Conservation (phyloP, 2,888 invertebrate species). For the Eremobia ochroleuca region DNA sequence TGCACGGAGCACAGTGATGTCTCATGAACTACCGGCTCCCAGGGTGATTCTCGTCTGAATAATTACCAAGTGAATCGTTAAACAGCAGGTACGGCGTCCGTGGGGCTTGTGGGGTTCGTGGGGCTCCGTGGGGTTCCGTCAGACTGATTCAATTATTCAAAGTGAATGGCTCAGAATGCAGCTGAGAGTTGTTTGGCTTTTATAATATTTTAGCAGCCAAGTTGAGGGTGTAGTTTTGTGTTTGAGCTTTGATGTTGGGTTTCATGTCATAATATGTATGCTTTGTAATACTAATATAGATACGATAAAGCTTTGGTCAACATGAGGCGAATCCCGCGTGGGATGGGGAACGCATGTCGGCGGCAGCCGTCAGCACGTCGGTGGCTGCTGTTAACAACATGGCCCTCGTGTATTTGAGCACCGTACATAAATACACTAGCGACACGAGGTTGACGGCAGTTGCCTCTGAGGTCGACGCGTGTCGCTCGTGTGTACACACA, state of each 20-base stretch:
- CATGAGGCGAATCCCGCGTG: not conserved
- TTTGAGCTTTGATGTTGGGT: not conserved
- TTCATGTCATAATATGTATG: no score
- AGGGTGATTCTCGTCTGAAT: constrained; percentile 52
- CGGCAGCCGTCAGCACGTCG: no score
- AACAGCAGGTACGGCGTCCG: constrained; percentile 45
- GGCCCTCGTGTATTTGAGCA: no score
- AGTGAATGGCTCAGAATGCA: constrained; percentile 55
- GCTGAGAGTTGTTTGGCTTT: constrained; percentile 47
- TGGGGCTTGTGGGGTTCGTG: constrained; percentile 11
- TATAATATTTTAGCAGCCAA: constrained; percentile 35
- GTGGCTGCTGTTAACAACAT: no score
- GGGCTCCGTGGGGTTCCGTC: constrained; percentile 35
- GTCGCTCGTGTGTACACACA: no score
- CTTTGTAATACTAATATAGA: not conserved
- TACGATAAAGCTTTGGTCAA: not conserved
- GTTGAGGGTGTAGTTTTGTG: not conserved
- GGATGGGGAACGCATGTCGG: no score
- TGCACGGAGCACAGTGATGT: constrained; percentile 53
- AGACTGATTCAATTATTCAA: constrained; percentile 56
- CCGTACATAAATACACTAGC: no score
- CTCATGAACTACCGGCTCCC: constrained; percentile 60
- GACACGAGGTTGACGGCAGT: no score
- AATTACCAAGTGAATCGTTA: constrained; percentile 63
- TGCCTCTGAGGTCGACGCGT: no score